Evolutionary conservation across 2,113 vertebrate species (phyloP), one percentile per base, ranked within the genome.

Genomic region (Chlorocebus sabaeus): DNA sequence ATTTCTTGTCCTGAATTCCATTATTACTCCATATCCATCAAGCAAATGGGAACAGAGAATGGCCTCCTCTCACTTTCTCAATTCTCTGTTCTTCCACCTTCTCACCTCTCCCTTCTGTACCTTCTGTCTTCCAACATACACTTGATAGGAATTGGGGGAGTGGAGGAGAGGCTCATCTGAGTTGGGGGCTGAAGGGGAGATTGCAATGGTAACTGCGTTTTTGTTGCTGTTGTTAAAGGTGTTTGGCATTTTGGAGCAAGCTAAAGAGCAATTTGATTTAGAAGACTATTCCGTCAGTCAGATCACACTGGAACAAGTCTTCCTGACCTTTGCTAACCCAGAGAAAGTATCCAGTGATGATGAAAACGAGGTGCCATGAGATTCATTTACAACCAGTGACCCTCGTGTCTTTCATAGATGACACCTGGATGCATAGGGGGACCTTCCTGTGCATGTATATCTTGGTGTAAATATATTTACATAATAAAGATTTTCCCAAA

Each of bases 271-370:
- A 95, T 99, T 99, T 95, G 75, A 64, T 78, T 98, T 99, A 86
- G 99, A 99, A 78, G 99, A 99, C 98, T 99, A 99, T 96, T 99
- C 99, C 0, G 99, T 99, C 95, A 99, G 99, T 98, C 99, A 99
- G 99, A 99, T 99, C 82, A 99, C 99, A 0, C 98, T 99, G 98
- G 99, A 99, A 98, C 99, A 99, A 96, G 99, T 99, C 87, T 99
- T 99, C 98, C 99, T 99, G 98, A 99, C 99, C 98, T 99, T 99
- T 96, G 99, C 99, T n/a, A 59, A 55, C 20, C 6, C 23, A 38
- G 12, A 86, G 11, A 79, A 94, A 23, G 11, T 8, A 83, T 72
- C 1, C 80, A n/a, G 13, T 45, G n/a, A 72, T 8, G 8, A 48
- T 67, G 22, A 82, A 64, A 9, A 38, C 59, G 32, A 84, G 11